Base-by-base conservation (phyloP, 2,888 invertebrate genomes). In the Machimus rusticus region DNA sequence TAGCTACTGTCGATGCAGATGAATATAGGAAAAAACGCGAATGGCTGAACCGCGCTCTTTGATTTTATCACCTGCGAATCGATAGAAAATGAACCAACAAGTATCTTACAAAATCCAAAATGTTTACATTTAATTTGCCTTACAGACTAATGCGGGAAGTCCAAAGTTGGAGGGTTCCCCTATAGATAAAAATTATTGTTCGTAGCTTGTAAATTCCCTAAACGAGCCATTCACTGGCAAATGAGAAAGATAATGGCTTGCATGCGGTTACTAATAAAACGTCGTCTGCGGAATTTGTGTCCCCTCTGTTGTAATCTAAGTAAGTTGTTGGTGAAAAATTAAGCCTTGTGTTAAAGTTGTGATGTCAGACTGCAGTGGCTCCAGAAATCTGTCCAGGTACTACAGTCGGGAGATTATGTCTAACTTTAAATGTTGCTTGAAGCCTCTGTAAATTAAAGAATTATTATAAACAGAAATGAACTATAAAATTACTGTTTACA, bases 211-310 rank as follows among this genome's bases (percentile, higher is more conserved):
- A 51, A 77, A 86, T 86, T 86, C 77, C 77, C 77, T 90, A 93
- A 89, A 93, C 93, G 88, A 93, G 91, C 92, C 93, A 93, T 89
- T 93, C 93, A 89, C 92, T 92, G 88, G 93, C 91, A 90, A 92
- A 91, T 51, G 92, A 91, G 88, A 92, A 92, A 87, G 91, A 91
- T 88, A 93, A 91, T 89, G 92, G 92, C 89, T 92, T 92, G 90
- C 91, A 92, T 90, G 91, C 91, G 91, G 91, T 91, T 90, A 93
- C 91, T 90, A 91, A 90, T 89, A 90, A 90, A 90, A 91, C 91
- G 90, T 92, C 92, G 91, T 92, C 77, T 86, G 77, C 39, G 55
- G 84, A 85, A 51, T 57, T 82, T 74, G 43, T 86, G 34, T 66
- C 46, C 37, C 74, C 74, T 57, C 51, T 55, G 12, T 57, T 39